Evolutionary conservation across 2,113 vertebrate genomes (phyloP), one percentile per base, ranked within the genome.

Genomic region (Nothoprocta perdicaria): DNA sequence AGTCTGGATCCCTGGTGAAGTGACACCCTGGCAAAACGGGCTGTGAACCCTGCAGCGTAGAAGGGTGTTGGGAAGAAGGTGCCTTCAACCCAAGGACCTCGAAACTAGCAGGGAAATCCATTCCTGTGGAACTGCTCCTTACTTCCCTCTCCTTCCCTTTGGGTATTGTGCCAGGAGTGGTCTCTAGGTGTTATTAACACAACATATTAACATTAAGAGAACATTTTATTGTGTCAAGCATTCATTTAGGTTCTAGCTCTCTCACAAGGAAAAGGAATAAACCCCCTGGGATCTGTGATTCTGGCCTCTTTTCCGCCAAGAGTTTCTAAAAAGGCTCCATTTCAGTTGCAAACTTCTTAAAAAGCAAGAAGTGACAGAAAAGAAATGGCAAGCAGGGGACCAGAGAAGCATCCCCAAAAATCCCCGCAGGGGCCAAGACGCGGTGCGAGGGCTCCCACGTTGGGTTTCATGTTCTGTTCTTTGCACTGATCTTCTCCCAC

Each of bases 371-470:
- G 35, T 38, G 35, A 38, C 83, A 86, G 84, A 52, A 33, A 84
- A 81, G 75, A 66, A 82, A 33, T 14, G 80, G 80, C 90, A 78
- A 48, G 63, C 86, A 93, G 91, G 75, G 81, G 89, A 87, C 88
- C 81, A 67, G 90, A 22, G 81, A 90, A 73, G 86, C 95, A 90
- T 95, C 95, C 95, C 95, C 92, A 84, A 92, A 86, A 84, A 66
- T 76, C 95, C 10, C 88, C 15, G 63, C 89, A 5, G 7, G 45
- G 92, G 74, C 66, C 61, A 57, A 84, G 74, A 4, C 86, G 53
- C 53, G 2, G 65, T 2, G 63, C 82, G 50, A 68, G 69, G 48
- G 43, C 63, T 33, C 2, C 6, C 86, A 90, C 27, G 86, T 71
- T 88, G 84, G 78, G 71, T 92, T 79, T 15, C 77, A 86, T 2